These are phyloP conservation scores for Helicoverpa armigera DNA, from an alignment of 1,140 invertebrate species.

Conservation along the genomic window DNA sequence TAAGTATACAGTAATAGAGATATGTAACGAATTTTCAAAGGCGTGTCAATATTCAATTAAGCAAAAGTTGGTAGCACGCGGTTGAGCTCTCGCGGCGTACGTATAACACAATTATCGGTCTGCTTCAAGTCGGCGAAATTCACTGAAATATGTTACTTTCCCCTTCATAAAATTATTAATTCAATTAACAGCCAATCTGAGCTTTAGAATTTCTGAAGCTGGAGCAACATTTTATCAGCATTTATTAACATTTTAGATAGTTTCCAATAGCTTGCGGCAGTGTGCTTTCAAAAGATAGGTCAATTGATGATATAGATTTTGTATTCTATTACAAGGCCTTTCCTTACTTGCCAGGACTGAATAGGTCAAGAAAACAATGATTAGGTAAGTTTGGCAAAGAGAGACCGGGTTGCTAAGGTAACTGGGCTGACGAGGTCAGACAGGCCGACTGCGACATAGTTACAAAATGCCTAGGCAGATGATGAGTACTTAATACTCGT, in stretches of 20 bases:
- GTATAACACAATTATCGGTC: slow-evolving; percentile 29
- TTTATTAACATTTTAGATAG: slow-evolving; percentile 33
- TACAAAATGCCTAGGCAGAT: no score
- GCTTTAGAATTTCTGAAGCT: slow-evolving; percentile 23
- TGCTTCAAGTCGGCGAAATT: background rate
- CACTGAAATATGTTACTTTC: slow-evolving; percentile 2
- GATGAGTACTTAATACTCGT: no score
- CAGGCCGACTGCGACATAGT: no score
- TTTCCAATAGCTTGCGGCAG: background rate
- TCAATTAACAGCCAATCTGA: slow-evolving; percentile 30
- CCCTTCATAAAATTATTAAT: slow-evolving; percentile 37
- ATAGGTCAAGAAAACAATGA: no score
- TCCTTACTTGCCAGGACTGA: no score
- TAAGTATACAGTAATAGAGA: background rate
- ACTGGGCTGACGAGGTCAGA: no score
- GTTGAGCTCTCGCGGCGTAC: background rate
- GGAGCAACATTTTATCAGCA: slow-evolving; percentile 16
- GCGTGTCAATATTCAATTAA: slow-evolving; percentile 6
- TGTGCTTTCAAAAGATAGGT: no score
- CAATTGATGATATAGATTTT: no score
- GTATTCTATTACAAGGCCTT: no score
- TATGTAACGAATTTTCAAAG: background rate
- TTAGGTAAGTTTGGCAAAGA: no score
- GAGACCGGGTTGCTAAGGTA: no score
- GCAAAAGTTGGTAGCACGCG: background rate